These are phyloP conservation scores for Microtus californicus DNA, from an alignment of 2,797 vertebrate genomes.

Conservation along the genomic window DNA sequence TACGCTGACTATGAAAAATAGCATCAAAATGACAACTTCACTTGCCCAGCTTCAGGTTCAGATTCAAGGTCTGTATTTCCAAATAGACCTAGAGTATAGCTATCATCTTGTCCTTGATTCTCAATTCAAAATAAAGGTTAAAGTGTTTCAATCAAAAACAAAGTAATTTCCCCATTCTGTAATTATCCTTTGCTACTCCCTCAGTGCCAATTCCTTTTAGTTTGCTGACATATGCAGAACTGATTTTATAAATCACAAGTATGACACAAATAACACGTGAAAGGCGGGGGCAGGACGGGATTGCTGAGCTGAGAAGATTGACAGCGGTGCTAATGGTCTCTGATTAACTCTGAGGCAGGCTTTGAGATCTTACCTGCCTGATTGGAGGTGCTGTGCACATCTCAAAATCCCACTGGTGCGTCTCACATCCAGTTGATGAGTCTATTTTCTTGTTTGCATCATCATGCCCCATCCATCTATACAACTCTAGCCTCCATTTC, in stretches of 20 bases:
- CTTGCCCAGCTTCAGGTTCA: not conserved
- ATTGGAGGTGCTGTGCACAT: conserved; percentile 19
- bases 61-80: not conserved
- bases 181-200: conserved; percentile 39
- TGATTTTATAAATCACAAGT: not conserved
- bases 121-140: conserved; percentile 57
- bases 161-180: conserved; percentile 44
- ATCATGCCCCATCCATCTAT: not conserved
- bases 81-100: not conserved
- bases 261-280: not conserved
- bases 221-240: not conserved
- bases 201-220: conserved; percentile 4
- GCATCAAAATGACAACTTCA: not conserved
- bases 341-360: conserved; percentile 56
- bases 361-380: not conserved
- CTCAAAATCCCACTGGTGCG: not conserved
- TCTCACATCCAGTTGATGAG: not conserved
- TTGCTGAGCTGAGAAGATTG: not conserved
- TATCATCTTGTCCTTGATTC: conserved; percentile 22
- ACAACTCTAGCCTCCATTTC: not conserved
- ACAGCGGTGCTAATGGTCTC: conserved; percentile 54
- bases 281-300: not conserved
- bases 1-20: not conserved
- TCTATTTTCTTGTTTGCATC: conserved; percentile 35
- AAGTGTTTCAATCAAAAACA: conserved; percentile 63